Evolutionary conservation across 2,888 invertebrate genomes (phyloP).

Genomic region (Brachypalpus laphriformis): DNA sequence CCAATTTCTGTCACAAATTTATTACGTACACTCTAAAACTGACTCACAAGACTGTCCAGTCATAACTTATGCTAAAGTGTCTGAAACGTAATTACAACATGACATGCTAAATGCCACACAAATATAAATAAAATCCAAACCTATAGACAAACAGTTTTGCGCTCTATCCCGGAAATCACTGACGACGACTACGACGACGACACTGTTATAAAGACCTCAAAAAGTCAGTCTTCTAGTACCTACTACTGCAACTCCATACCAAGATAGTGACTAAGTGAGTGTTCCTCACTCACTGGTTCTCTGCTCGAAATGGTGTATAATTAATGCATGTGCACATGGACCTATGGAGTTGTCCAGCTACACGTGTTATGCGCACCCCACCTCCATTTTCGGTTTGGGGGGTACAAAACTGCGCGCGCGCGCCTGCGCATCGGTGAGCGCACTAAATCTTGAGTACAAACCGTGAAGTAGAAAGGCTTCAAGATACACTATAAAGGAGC

Average conservation of each 20-base stretch:
- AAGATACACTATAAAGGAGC: conserved; percentile 49
- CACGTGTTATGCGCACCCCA: conserved; percentile 63
- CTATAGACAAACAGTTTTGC: conserved; percentile 53
- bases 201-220: conserved; percentile 69
- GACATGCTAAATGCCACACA: conserved; percentile 70
- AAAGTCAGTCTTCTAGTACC: conserved; percentile 28
- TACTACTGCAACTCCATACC: conserved; percentile 7
- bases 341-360: conserved; percentile 66
- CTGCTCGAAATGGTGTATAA: conserved; percentile 59
- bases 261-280: conserved; percentile 61
- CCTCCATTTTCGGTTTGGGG: neutral
- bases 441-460: conserved; percentile 58
- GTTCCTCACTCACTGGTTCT: conserved; percentile 67
- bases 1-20: conserved; percentile 59
- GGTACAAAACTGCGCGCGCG: neutral
- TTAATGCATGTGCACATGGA: conserved; percentile 61
- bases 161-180: conserved; percentile 68
- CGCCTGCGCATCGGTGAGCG: conserved; percentile 47
- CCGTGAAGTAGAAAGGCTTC: conserved; percentile 63
- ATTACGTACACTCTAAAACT: conserved; percentile 48
- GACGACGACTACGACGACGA: too few species aligned
- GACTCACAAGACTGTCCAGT: conserved; percentile 39
- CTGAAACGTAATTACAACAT: conserved; percentile 70
- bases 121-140: conserved; percentile 39
- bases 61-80: conserved; percentile 71